Evolutionary conservation across 2,888 invertebrate genomes (phyloP), one percentile per base, ranked within the genome.

Genomic region (Drosophila tanythrix): DNA sequence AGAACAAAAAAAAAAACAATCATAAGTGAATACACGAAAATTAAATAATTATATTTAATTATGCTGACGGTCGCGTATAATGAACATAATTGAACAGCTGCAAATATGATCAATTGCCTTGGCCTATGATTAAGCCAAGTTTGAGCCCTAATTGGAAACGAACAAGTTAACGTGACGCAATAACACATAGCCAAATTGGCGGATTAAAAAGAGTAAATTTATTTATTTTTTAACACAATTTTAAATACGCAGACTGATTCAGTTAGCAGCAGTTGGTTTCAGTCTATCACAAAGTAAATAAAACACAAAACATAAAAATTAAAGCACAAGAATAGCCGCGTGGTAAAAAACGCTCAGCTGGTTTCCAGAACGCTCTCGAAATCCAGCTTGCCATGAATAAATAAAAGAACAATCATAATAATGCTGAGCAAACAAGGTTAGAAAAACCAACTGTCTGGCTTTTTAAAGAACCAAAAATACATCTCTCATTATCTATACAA

Each of bases 91-190:
- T 76, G 35, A 72, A 58, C 33, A 29, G 55, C 33, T 48, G 29
- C 27, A 48, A 77, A 43, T 18, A 75, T 71, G 67, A 76, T 68
- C 40, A 56, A 76, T 76, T 65, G 50, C 38, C 35, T 51, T 61
- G 55, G 48, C 65, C 57, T 62, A 48, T 50, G 57, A 51, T 52
- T 67, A 61, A 67, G 52, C 52, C 40, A 35, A 46, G 66, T 31
- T 59, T n/a, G 36, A 48, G 36, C n/a, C 52, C 63, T 31, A 65
- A 56, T 60, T 61, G 64, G 50, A 50, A 59, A 43, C 38, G 3
- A 59, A 52, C 55, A 52, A 78, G 68, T 67, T 38, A 52, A 60
- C 43, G 50, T 29, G 57, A 52, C 57, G 27, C 21, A n/a, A 4
- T 2, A 52, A 38, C 46, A 38, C 36, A 46, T 50, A 67, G 50